These are phyloP conservation scores for Timandra comae DNA, from an alignment of 2,888 invertebrate species.

Conservation along the genomic window DNA sequence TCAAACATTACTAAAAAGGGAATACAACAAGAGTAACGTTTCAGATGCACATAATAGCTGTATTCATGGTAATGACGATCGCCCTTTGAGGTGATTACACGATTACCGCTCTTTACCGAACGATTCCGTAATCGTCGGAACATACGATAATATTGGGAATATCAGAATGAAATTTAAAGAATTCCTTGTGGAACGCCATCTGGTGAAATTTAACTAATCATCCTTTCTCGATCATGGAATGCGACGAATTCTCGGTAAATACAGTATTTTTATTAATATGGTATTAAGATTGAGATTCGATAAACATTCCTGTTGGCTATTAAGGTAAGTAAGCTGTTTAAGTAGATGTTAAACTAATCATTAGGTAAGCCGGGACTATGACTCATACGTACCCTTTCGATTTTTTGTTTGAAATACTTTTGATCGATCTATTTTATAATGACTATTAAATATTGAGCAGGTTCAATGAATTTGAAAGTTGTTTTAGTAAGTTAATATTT, in stretches of 20 bases:
- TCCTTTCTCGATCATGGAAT: slow-evolving; percentile 23
- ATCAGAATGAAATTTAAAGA: slow-evolving; percentile 36
- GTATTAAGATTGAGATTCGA: slow-evolving; percentile 19
- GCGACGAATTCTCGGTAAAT: slow-evolving; percentile 36
- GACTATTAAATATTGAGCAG: too few species aligned
- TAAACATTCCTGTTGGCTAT: slow-evolving; percentile 35
- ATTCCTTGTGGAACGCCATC: slow-evolving; percentile 35
- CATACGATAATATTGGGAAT: slow-evolving; percentile 47
- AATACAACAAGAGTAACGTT: slow-evolving; percentile 27
- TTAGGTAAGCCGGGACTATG: background rate
- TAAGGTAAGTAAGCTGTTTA: slow-evolving; percentile 8
- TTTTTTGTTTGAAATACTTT: too few species aligned
- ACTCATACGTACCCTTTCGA: background rate
- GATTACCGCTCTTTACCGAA: slow-evolving; percentile 57
- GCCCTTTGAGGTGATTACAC: slow-evolving; percentile 65
- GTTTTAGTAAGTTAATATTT: too few species aligned
- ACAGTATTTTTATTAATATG: slow-evolving; percentile 52
- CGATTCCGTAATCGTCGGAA: slow-evolving; percentile 61
- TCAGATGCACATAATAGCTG: slow-evolving; percentile 47
- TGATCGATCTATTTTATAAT: too few species aligned
- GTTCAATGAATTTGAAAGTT: too few species aligned
- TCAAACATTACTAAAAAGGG: slow-evolving; percentile 11
- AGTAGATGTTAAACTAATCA: background rate
- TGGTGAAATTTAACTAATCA: slow-evolving; percentile 32
- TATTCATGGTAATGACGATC: slow-evolving; percentile 57